Conservation (phyloP, 2,113 vertebrate species). For the Brachyistius frenatus region DNA sequence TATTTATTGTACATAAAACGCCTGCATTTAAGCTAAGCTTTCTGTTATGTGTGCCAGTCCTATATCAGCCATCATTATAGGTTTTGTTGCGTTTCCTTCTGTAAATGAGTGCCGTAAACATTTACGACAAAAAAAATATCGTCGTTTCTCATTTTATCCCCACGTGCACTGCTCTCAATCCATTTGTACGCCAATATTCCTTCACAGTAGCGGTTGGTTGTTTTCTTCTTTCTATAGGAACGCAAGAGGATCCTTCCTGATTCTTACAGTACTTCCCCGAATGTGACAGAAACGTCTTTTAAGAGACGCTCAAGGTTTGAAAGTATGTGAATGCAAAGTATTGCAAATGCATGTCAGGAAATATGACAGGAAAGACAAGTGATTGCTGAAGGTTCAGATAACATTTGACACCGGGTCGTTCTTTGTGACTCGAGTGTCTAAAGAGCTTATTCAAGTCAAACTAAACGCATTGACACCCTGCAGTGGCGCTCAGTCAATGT, state of each 20-base stretch:
- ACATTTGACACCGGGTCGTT: conserved; percentile 18
- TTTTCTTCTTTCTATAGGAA: not conserved
- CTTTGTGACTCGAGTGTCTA: conserved; percentile 25
- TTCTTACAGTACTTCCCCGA: not conserved
- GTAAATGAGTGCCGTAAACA: too few species aligned
- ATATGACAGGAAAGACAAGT: conserved; percentile 13
- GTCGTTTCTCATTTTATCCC: too few species aligned
- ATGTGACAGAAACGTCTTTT: not conserved
- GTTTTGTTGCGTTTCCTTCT: too few species aligned
- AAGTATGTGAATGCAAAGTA: not conserved
- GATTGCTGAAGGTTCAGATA: conserved; percentile 17
- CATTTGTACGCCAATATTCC: not conserved
- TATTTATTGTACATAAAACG: too few species aligned
- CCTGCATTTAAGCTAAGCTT: too few species aligned
- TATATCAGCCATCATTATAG: too few species aligned
- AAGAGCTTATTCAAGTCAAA: conserved; percentile 30
- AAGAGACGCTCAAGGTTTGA: not conserved
- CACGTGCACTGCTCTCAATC: not conserved
- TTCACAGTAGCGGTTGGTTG: not conserved
- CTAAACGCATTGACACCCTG: conserved; percentile 19
- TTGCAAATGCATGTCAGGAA: conserved; percentile 4
- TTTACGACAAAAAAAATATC: too few species aligned
- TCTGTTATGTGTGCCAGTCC: too few species aligned
- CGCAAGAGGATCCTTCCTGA: not conserved
- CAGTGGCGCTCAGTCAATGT: conserved; percentile 12